Evolutionary conservation across 2,888 invertebrate genomes (phyloP), one percentile per base, ranked within the genome.

Genomic region (Allygus modestus): DNA sequence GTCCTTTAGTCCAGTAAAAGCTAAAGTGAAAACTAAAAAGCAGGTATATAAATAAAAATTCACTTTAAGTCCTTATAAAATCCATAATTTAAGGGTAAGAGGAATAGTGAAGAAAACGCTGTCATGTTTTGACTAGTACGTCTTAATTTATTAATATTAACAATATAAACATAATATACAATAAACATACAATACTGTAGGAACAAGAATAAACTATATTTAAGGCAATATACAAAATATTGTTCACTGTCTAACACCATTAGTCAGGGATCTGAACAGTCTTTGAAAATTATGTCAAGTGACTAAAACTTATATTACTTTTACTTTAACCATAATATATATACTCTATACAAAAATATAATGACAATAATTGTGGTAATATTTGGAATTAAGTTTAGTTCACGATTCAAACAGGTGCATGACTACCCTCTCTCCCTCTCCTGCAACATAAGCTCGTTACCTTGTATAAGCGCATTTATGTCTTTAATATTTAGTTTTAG

Each of bases 161-260:
- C 65, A 65, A 28, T 31, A 65, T 65, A 28, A 28, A 65, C 65
- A 65, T n/a, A 65, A 31, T 65, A 31, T 65, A 65, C 65, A 65
- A 31, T 58, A 23, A 20, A 28, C 28, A 15, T 28, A 65, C 65
- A 65, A 31, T 65, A 65, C 65, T 28, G 65, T 65, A 65, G 65
- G 65, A 65, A 65, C 65, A 17, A 65, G 12, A 31, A 12, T 65
- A 65, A 23, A 54, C 17, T 58, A 58, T 58, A 58, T 58, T 9
- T 23, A 51, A 51, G 51, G n/a, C 51, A 51, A 51, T n/a, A n/a
- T n/a, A n/a, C n/a, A n/a, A n/a, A n/a, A 51, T n/a, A 51, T 9
- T 17, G 2, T 37, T 51, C 51, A 51, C 51, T 17, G 2, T n/a
- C 17, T 20, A 58, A 2, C 58, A 1, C 5, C 5, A 58, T 23